Conservation (phyloP, 2,888 invertebrate genomes). For the Zeuzera pyrina region DNA sequence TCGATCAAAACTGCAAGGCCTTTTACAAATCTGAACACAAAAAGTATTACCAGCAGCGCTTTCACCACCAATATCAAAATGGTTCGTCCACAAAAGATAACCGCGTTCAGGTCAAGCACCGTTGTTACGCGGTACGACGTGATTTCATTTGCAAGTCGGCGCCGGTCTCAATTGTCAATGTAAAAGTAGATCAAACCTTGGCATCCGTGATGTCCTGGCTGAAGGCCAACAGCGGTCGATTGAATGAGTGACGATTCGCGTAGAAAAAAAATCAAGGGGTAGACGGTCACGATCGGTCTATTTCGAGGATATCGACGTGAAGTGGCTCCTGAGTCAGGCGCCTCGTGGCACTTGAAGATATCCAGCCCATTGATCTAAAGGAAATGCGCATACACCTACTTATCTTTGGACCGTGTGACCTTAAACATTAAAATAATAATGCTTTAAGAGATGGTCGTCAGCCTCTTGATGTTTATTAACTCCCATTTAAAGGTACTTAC, state of each 20-base stretch:
- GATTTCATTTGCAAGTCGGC: conserved; percentile 22
- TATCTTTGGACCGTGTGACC: too few relatives aligned
- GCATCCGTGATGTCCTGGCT: conserved; percentile 52
- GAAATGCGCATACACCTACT: too few relatives aligned
- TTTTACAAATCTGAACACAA: too few relatives aligned
- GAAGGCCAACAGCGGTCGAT: conserved; percentile 58
- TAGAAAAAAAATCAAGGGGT: conserved; percentile 49
- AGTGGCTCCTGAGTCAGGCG: conserved; percentile 56
- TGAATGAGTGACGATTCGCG: conserved; percentile 67
- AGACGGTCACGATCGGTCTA: conserved; percentile 58
- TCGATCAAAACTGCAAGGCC: too few relatives aligned
- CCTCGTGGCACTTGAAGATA: conserved; percentile 40
- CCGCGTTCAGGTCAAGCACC: conserved; percentile 12
- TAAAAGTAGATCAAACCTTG: conserved; percentile 46
- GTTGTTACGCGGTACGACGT: conserved; percentile 17
- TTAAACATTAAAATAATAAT: too few relatives aligned
- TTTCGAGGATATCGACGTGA: conserved; percentile 56
- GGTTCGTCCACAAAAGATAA: conserved; percentile 1
- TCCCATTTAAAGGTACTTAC: too few relatives aligned
- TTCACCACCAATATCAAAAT: not conserved
- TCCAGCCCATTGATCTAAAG: conserved; percentile 49
- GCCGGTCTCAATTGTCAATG: not conserved
- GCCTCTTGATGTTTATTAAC: too few relatives aligned
- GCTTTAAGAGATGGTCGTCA: too few relatives aligned
- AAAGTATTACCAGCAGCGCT: too few relatives aligned